Percentiles rank a stretch among this genome's conserved stretches.
phyloP scores from a whole-genome alignment of 2,888 invertebrate species.

The Torymus tubicola region DNA sequence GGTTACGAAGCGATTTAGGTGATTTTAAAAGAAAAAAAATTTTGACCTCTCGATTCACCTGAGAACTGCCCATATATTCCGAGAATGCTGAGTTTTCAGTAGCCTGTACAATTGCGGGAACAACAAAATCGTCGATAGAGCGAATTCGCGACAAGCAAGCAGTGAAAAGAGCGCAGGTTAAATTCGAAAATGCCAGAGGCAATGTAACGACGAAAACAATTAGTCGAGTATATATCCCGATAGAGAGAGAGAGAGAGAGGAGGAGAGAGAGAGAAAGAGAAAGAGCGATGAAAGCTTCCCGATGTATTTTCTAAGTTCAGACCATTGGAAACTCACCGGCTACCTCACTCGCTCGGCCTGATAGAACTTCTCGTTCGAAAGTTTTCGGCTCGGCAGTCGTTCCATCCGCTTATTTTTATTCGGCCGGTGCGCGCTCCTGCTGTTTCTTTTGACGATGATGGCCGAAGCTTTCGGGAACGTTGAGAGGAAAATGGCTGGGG shows the following conservation, averaged over 20 bases:
- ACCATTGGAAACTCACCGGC: neutral
- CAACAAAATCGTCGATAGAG: no score
- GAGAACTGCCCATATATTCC: no score
- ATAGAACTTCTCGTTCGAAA: neutral
- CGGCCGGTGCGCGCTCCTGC: neutral
- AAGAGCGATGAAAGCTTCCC: conserved; percentile 13
- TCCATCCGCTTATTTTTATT: neutral
- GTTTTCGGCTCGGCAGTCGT: neutral
- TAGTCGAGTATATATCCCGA: neutral
- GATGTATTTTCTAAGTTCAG: conserved; percentile 25
- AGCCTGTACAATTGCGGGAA: no score
- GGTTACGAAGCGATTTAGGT: no score
- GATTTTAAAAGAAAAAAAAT: no score
- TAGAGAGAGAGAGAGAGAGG: neutral
- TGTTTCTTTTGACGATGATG: no score
- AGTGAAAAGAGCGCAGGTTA: neutral
- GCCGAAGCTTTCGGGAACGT: no score
- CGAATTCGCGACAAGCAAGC: no score
- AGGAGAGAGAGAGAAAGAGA: neutral
- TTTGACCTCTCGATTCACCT: no score
- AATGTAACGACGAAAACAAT: conserved; percentile 35
- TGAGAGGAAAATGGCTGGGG: no score
- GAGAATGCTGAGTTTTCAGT: no score
- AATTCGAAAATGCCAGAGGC: conserved; percentile 21
- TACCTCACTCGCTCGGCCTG: no score